Evolutionary conservation across 2,888 invertebrate genomes (phyloP).

Genomic region (Agonum fuliginosum): DNA sequence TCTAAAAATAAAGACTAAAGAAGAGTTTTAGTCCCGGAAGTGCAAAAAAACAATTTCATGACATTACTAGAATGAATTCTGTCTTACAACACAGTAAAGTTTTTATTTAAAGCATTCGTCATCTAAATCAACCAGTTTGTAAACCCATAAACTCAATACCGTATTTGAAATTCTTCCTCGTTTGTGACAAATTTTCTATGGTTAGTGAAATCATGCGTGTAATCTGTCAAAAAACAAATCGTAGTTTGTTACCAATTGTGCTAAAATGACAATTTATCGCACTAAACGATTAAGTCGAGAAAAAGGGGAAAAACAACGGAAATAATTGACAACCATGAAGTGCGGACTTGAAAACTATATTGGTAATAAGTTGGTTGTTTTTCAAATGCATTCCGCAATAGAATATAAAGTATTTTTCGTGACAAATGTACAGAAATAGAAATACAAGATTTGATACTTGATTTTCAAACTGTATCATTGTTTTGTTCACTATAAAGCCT

Average conservation of each 20-base stretch:
- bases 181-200: neutral
- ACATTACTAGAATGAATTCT: too few relatives aligned
- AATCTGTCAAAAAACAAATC: slow-evolving; percentile 19
- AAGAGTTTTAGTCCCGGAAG: too few relatives aligned
- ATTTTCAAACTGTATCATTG: neutral
- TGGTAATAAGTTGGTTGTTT: neutral
- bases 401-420: neutral
- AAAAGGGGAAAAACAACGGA: neutral
- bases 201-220: neutral
- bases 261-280: neutral
- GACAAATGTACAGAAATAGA: neutral
- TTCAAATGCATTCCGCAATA: neutral
- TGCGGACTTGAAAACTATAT: slow-evolving; percentile 13
- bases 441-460: neutral
- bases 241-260: neutral
- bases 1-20: too few relatives aligned
- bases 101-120: too few relatives aligned
- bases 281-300: slow-evolving; percentile 3
- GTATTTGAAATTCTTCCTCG: too few relatives aligned
- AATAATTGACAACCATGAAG: slow-evolving; percentile 37
- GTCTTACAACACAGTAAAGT: too few relatives aligned
- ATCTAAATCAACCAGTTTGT: too few relatives aligned
- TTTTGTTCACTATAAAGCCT: too few relatives aligned
- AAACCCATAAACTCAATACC: too few relatives aligned
- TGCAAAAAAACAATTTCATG: too few relatives aligned